A percentile compares a stretch with the other conserved stretches of the same genome.
Evolutionary conservation across 2,888 invertebrate species (phyloP).

Genomic region (Andrena bucephala): DNA sequence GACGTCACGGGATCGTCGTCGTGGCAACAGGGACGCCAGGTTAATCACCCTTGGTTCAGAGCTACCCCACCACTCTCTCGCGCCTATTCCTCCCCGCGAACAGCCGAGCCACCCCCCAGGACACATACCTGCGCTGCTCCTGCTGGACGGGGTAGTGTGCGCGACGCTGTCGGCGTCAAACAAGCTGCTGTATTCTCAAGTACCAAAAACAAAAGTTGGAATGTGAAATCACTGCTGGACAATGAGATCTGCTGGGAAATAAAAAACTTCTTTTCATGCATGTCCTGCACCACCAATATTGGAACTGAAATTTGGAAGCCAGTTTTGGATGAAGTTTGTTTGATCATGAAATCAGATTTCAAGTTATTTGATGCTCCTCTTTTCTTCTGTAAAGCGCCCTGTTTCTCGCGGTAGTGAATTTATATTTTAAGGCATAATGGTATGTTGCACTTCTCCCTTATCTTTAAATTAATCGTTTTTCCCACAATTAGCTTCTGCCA

Average conservation of each 20-base stretch:
- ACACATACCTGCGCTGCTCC: constrained; percentile 39
- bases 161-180: not conserved
- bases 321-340: not conserved
- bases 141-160: constrained; percentile 1
- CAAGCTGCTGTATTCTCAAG: not conserved
- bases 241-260: too few species aligned
- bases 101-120: constrained; percentile 17
- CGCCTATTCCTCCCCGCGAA: constrained; percentile 29
- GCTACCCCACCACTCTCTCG: constrained; percentile 34
- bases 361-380: not conserved
- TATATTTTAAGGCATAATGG: not conserved
- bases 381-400: not conserved
- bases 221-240: too few species aligned
- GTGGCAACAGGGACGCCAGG: constrained; percentile 82
- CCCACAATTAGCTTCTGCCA: constrained; percentile 22
- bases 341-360: not conserved
- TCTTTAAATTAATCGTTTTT: constrained; percentile 2
- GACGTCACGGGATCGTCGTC: constrained; percentile 84
- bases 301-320: not conserved
- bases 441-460: not conserved
- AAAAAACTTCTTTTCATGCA: too few species aligned
- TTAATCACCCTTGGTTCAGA: constrained; percentile 78
- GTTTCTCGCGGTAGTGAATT: not conserved
- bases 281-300: not conserved
- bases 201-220: not conserved